phyloP scores from a whole-genome alignment of 2,797 vertebrate species.

The Muraenolepis orangiensis region DNA sequence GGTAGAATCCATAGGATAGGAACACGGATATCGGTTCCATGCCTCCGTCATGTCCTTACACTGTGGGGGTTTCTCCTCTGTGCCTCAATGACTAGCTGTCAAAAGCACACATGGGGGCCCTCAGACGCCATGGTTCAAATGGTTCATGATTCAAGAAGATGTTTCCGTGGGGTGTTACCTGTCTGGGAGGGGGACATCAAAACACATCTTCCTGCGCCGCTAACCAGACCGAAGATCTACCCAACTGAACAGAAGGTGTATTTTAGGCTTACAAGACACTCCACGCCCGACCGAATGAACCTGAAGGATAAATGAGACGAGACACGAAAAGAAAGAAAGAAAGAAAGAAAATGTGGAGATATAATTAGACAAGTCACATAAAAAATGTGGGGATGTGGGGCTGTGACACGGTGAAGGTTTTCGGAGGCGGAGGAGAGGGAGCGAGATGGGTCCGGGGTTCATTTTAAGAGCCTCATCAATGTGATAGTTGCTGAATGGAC shows the following conservation, averaged over 20 bases:
- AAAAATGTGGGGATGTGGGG: not conserved
- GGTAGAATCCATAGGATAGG: slow-evolving; percentile 10
- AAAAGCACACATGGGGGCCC: not conserved
- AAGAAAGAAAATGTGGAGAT: not conserved
- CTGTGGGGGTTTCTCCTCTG: slow-evolving; percentile 29
- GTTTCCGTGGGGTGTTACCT: not conserved
- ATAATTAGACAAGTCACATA: not conserved
- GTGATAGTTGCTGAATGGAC: not conserved
- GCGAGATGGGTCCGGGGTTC: not conserved
- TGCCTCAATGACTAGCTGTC: slow-evolving; percentile 31
- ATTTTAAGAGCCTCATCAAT: not conserved
- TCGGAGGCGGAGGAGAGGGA: not conserved
- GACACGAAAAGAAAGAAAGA: not conserved
- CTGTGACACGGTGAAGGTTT: not conserved
- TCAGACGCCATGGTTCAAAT: too few species aligned
- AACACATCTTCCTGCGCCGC: not conserved
- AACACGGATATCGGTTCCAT: slow-evolving; percentile 30
- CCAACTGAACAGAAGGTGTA: not conserved
- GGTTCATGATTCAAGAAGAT: too few species aligned
- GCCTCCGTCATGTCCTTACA: slow-evolving; percentile 27
- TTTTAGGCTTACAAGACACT: not conserved
- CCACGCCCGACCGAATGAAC: not conserved
- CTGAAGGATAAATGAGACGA: not conserved
- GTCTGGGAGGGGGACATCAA: not conserved
- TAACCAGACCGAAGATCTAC: not conserved